A percentile compares a stretch with the other conserved stretches of the same genome.
phyloP scores from a whole-genome alignment of 1,140 invertebrate genomes.

The Ruditapes philippinarum region DNA sequence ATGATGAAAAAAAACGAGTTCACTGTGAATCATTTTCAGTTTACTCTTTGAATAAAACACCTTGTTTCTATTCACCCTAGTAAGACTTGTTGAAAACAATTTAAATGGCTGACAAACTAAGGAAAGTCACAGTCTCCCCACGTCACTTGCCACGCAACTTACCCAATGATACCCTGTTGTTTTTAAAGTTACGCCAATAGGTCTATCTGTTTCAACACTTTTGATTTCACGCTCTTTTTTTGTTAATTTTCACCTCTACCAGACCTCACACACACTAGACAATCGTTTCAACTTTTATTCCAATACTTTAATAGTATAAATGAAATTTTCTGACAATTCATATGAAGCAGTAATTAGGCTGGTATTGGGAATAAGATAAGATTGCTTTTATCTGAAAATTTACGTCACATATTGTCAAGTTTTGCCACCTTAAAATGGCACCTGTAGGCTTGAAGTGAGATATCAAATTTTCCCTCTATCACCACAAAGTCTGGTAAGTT shows the following conservation, averaged over 20 bases:
- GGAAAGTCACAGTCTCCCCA: too few relatives aligned
- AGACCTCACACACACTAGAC: neutral
- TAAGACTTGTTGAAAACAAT: too few relatives aligned
- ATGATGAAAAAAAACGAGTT: too few relatives aligned
- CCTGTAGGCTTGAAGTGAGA: slow-evolving; percentile 4
- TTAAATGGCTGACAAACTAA: too few relatives aligned
- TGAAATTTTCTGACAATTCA: neutral
- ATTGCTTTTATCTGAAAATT: slow-evolving; percentile 7
- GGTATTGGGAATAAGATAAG: neutral
- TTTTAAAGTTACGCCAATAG: too few relatives aligned
- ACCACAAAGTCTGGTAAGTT: neutral
- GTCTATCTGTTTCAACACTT: too few relatives aligned
- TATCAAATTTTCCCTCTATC: slow-evolving; percentile 8
- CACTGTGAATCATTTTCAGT: too few relatives aligned
- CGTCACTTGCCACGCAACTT: too few relatives aligned
- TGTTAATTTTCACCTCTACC: neutral
- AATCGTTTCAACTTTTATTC: neutral
- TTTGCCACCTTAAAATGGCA: neutral
- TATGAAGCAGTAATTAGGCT: neutral
- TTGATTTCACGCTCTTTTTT: too few relatives aligned
- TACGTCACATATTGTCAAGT: neutral
- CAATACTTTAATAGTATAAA: neutral
- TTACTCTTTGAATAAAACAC: too few relatives aligned
- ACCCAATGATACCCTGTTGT: too few relatives aligned
- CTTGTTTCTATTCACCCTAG: too few relatives aligned